Evolutionary conservation across 2,888 invertebrate genomes (phyloP).

Genomic region (Zaprionus bogoriensis): DNA sequence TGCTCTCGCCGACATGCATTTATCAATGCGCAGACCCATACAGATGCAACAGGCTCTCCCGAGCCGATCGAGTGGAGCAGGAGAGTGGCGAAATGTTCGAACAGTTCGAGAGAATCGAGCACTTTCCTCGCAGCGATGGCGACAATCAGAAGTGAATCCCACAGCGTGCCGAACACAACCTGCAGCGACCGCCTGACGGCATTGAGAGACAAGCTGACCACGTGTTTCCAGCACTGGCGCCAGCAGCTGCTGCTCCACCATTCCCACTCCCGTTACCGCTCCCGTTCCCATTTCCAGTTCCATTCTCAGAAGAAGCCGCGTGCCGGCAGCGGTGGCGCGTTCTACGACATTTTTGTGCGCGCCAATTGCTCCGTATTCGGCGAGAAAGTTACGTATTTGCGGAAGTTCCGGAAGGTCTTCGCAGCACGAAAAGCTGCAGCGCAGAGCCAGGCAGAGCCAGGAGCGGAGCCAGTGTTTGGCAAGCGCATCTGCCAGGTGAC

Average conservation of each 20-base stretch:
- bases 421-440: constrained; percentile 18
- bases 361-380: constrained; percentile 35
- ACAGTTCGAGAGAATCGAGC: constrained; percentile 1
- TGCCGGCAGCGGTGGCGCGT: constrained; percentile 27
- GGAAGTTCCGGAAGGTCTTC: constrained; percentile 54
- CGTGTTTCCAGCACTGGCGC: constrained; percentile 74
- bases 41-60: too few species aligned
- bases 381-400: constrained; percentile 37
- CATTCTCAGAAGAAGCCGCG: constrained; percentile 24
- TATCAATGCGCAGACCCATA: constrained; percentile 16
- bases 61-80: background rate
- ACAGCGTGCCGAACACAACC: constrained; percentile 74
- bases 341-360: constrained; percentile 32
- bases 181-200: constrained; percentile 54
- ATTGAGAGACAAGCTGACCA: constrained; percentile 70
- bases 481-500: background rate
- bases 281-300: too few species aligned
- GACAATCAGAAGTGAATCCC: constrained; percentile 76
- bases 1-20: background rate
- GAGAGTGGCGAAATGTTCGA: background rate
- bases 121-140: constrained; percentile 66
- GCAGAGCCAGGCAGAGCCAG: background rate
- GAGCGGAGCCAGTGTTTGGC: background rate
- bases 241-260: constrained; percentile 36
- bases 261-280: too few species aligned